Conservation (phyloP, 2,888 invertebrate species). For the Calameuta idolon region DNA sequence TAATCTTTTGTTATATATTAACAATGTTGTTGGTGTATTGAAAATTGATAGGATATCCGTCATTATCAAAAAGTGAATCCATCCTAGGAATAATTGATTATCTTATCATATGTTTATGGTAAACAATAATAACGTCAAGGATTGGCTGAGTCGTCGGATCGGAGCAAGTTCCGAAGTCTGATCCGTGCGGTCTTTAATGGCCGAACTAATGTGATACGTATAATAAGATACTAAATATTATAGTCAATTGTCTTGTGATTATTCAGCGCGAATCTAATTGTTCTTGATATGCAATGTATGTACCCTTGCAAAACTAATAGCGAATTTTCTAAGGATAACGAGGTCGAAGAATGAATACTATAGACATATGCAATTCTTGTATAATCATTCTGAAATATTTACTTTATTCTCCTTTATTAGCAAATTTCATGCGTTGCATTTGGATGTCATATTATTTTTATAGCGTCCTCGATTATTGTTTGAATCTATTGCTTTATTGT, state of each 20-base stretch:
- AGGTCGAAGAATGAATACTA: neutral
- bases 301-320: neutral
- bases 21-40: neutral
- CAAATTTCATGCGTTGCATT: neutral
- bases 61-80: neutral
- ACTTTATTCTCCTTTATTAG: neutral
- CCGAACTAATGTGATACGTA: conserved; percentile 37
- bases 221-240: conserved; percentile 31
- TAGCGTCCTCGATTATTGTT: neutral
- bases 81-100: neutral
- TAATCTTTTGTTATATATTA: neutral
- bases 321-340: neutral
- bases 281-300: neutral
- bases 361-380: neutral
- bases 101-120: neutral
- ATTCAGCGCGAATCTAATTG: conserved; percentile 7
- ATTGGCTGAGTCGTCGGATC: neutral
- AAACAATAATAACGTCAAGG: neutral
- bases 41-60: neutral
- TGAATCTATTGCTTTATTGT: neutral
- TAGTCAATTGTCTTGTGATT: conserved; percentile 33
- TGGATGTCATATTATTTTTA: neutral
- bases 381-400: neutral
- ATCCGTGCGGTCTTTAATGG: conserved; percentile 10
- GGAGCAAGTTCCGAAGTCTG: neutral